These are phyloP conservation scores for Siderastrea siderea DNA, from an alignment of 92 coral and sea anemone genomes.

Conservation along the genomic window DNA sequence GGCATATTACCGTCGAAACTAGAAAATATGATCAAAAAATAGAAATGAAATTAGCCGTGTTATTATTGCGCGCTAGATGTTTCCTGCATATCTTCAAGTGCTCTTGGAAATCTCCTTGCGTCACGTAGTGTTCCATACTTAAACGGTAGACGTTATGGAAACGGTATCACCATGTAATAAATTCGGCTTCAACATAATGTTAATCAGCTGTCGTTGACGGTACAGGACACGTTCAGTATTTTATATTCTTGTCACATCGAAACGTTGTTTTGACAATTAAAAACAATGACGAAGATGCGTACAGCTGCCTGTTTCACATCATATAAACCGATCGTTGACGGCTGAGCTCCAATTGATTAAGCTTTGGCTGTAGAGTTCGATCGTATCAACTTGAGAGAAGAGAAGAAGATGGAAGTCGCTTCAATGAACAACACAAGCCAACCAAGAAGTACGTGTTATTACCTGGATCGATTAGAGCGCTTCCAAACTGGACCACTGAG, in stretches of 20 bases:
- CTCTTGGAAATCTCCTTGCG: background rate
- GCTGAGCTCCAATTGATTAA: background rate
- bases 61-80: background rate
- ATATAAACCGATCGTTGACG: background rate
- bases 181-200: background rate
- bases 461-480: constrained; percentile 27
- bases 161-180: background rate
- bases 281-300: background rate
- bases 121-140: background rate
- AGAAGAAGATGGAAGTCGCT: background rate
- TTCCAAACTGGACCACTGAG: constrained; percentile 6
- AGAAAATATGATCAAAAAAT: too few relatives aligned
- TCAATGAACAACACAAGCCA: constrained; percentile 15
- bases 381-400: background rate
- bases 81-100: background rate
- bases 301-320: constrained; percentile 1
- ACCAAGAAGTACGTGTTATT: background rate
- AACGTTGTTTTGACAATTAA: constrained; percentile 1
- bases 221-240: background rate
- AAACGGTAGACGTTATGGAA: background rate
- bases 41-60: background rate
- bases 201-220: background rate
- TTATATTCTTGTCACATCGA: constrained; percentile 1
- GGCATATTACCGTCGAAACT: too few relatives aligned
- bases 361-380: background rate